A percentile compares a stretch with the other conserved stretches of the same genome.
Evolutionary conservation across 2,797 vertebrate genomes (phyloP).

Genomic region (Odontamblyopus rebecca): DNA sequence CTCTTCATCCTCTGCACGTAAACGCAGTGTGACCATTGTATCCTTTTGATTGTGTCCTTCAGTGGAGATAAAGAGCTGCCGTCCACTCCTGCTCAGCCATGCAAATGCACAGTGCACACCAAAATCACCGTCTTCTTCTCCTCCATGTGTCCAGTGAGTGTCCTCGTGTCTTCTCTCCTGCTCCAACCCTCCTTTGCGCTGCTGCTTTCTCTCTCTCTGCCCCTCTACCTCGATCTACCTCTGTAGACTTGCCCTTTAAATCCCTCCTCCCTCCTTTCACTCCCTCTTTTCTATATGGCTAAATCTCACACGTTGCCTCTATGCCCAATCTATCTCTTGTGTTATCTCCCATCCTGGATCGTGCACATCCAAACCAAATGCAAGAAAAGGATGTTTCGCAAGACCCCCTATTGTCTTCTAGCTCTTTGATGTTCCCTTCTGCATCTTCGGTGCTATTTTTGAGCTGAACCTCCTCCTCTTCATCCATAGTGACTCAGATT

Average conservation of each 20-base stretch:
- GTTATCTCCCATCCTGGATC: conserved; percentile 56
- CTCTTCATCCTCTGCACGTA: conserved; percentile 75
- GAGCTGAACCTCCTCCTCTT: conserved; percentile 36
- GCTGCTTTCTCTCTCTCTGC: conserved; percentile 55
- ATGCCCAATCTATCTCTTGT: conserved; percentile 53
- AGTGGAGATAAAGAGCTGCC: conserved; percentile 43
- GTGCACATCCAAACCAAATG: conserved; percentile 52
- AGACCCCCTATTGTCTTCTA: conserved; percentile 56
- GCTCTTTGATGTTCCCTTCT: conserved; percentile 61
- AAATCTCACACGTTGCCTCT: conserved; percentile 56
- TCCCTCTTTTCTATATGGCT: conserved; percentile 42
- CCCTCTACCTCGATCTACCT: conserved; percentile 70
- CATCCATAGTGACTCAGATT: conserved; percentile 12
- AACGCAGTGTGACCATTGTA: conserved; percentile 47
- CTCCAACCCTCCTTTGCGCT: conserved; percentile 54
- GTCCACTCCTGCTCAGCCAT: conserved; percentile 53
- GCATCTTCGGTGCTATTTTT: conserved; percentile 33
- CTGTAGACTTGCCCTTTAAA: conserved; percentile 73
- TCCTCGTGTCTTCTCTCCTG: conserved; percentile 59
- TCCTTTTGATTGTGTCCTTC: conserved; percentile 44
- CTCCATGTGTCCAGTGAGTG: conserved; percentile 62
- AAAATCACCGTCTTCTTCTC: conserved; percentile 56
- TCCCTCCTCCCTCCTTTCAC: conserved; percentile 53
- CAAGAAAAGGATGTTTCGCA: conserved; percentile 46
- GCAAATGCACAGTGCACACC: conserved; percentile 38